phyloP scores from a whole-genome alignment of 2,888 invertebrate genomes.

The Villa cingulata region DNA sequence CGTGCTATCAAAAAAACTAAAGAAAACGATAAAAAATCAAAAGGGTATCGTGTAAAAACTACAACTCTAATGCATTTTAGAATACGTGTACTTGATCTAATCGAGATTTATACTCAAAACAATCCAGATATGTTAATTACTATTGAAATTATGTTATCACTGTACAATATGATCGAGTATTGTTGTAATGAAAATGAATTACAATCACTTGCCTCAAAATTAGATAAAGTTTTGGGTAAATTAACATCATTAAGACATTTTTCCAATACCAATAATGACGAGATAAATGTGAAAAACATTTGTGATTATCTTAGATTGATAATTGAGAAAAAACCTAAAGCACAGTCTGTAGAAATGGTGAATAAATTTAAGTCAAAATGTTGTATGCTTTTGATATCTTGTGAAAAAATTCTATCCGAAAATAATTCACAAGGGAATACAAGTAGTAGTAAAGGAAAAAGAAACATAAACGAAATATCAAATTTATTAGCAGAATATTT shows the following conservation, averaged over 20 bases:
- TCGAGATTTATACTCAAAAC: constrained; percentile 49
- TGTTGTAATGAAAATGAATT: constrained; percentile 55
- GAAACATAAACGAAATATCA: constrained; percentile 13
- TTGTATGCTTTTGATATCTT: constrained; percentile 21
- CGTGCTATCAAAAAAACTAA: constrained; percentile 25
- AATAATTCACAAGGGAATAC: constrained; percentile 9
- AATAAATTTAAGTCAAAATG: constrained; percentile 24
- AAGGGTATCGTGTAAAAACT: constrained; percentile 47
- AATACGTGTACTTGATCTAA: constrained; percentile 57
- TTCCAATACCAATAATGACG: constrained; percentile 16
- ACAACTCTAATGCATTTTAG: constrained; percentile 58
- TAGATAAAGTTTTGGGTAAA: constrained; percentile 34
- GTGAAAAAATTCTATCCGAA: constrained; percentile 9
- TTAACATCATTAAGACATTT: constrained; percentile 19
- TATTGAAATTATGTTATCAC: constrained; percentile 53
- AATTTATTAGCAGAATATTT: constrained; percentile 19
- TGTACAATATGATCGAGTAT: constrained; percentile 54
- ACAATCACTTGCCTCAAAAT: constrained; percentile 48
- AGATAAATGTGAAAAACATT: constrained; percentile 13
- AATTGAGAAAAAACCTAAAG: constrained; percentile 22
- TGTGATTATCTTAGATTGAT: constrained; percentile 22
- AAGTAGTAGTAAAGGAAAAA: background rate
- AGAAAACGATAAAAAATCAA: constrained; percentile 35
- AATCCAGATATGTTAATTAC: constrained; percentile 54
- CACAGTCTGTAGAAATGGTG: constrained; percentile 18